These are phyloP conservation scores for Neostethus bicornis DNA, from an alignment of 2,797 vertebrate genomes.

Conservation along the genomic window DNA sequence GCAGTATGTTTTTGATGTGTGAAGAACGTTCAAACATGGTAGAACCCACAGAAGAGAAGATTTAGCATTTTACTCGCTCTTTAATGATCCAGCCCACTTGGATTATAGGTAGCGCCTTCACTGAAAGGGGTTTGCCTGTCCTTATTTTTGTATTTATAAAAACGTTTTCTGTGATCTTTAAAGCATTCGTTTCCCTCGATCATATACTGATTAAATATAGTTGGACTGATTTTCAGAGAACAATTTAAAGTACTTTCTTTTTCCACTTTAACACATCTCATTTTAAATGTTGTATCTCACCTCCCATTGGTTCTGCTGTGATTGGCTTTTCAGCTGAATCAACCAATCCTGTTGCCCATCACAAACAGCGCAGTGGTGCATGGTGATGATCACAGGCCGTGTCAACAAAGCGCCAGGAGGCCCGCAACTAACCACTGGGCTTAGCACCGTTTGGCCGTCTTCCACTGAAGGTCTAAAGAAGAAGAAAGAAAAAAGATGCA, in stretches of 20 bases:
- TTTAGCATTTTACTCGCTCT: no score
- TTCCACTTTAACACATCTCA: constrained; percentile 2
- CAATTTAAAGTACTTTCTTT: background rate
- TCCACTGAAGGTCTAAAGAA: constrained; percentile 87
- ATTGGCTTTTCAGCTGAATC: constrained; percentile 94
- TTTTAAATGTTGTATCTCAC: constrained; percentile 74
- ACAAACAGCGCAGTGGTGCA: constrained; percentile 94
- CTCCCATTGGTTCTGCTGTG: constrained; percentile 92
- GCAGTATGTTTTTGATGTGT: no score
- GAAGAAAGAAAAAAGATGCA: constrained; percentile 29
- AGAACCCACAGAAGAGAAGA: no score
- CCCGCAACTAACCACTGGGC: constrained; percentile 95
- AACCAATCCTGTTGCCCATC: constrained; percentile 93
- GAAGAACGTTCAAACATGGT: no score
- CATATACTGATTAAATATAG: no score
- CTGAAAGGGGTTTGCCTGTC: no score
- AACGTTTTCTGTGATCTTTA: no score
- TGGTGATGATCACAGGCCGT: constrained; percentile 91
- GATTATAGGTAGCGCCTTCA: no score
- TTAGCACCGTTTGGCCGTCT: constrained; percentile 91
- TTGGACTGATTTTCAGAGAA: constrained; percentile 1
- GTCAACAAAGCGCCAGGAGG: constrained; percentile 91
- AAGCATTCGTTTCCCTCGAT: no score
- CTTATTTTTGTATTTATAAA: no score
- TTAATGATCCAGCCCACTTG: no score